phyloP scores from a whole-genome alignment of 2,888 invertebrate species.

The Rotaria sp. region DNA sequence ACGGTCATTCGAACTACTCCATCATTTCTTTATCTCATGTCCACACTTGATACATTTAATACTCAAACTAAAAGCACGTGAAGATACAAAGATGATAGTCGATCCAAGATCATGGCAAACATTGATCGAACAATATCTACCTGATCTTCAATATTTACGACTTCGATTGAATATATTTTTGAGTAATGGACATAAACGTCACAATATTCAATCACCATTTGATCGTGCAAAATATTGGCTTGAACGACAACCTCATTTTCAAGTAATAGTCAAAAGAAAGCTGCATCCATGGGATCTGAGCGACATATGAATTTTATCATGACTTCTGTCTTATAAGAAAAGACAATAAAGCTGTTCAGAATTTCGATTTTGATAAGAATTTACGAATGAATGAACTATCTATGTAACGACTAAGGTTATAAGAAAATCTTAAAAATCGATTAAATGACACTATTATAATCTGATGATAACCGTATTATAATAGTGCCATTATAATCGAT shows the following conservation, averaged over 20 bases:
- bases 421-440: too few relatives aligned
- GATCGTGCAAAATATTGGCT: not conserved
- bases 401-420: too few relatives aligned
- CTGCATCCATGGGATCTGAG: too few relatives aligned
- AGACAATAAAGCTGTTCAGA: too few relatives aligned
- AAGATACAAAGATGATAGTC: not conserved
- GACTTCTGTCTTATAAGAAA: too few relatives aligned
- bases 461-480: too few relatives aligned
- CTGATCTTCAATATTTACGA: not conserved
- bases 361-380: too few relatives aligned
- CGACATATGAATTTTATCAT: too few relatives aligned
- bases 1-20: not conserved
- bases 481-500: too few relatives aligned
- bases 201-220: not conserved
- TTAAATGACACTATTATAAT: too few relatives aligned
- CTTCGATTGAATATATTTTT: not conserved
- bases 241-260: not conserved
- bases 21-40: not conserved
- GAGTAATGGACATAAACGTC: not conserved
- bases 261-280: not conserved
- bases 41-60: not conserved
- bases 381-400: too few relatives aligned
- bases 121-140: not conserved
- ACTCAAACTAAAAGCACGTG: not conserved
- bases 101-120: not conserved